phyloP scores from a whole-genome alignment of 2,797 vertebrate genomes.

The Catamblyrhynchus diadema region DNA sequence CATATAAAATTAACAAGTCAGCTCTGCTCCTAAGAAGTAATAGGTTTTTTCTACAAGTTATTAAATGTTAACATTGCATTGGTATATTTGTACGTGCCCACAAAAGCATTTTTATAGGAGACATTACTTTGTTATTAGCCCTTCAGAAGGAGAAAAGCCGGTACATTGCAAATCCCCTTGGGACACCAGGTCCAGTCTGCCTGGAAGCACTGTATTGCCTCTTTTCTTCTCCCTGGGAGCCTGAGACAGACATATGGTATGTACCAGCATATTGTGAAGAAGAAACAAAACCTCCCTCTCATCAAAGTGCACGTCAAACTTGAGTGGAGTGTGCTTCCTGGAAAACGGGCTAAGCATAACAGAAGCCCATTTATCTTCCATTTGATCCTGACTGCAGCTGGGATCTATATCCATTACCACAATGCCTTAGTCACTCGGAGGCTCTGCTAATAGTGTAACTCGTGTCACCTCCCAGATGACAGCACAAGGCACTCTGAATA shows the following conservation, averaged over 20 bases:
- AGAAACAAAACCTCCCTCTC: slow-evolving; percentile 47
- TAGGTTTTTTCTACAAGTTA: neutral
- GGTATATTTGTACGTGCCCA: neutral
- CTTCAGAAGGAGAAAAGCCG: slow-evolving; percentile 11
- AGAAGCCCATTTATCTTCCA: slow-evolving; percentile 75
- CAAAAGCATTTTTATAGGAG: slow-evolving; percentile 4
- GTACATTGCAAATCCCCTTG: neutral
- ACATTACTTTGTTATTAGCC: neutral
- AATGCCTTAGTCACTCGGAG: neutral
- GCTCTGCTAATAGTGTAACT: neutral
- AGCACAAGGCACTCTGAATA: neutral
- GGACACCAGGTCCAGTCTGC: neutral
- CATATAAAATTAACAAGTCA: neutral
- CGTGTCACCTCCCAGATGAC: neutral
- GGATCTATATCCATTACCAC: slow-evolving; percentile 63
- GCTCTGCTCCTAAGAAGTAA: neutral
- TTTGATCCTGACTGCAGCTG: slow-evolving; percentile 74
- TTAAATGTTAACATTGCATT: slow-evolving; percentile 27
- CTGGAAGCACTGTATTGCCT: neutral
- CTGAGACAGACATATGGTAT: slow-evolving; percentile 28
- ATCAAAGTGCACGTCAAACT: slow-evolving; percentile 41
- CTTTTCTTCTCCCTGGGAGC: slow-evolving; percentile 33
- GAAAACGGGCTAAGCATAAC: slow-evolving; percentile 72
- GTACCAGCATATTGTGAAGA: neutral
- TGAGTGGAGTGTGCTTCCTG: slow-evolving; percentile 36